A percentile compares a stretch with the other conserved stretches of the same genome.
Evolutionary conservation across 2,797 vertebrate species (phyloP).

Genomic region (Petrocephalus sullivani): DNA sequence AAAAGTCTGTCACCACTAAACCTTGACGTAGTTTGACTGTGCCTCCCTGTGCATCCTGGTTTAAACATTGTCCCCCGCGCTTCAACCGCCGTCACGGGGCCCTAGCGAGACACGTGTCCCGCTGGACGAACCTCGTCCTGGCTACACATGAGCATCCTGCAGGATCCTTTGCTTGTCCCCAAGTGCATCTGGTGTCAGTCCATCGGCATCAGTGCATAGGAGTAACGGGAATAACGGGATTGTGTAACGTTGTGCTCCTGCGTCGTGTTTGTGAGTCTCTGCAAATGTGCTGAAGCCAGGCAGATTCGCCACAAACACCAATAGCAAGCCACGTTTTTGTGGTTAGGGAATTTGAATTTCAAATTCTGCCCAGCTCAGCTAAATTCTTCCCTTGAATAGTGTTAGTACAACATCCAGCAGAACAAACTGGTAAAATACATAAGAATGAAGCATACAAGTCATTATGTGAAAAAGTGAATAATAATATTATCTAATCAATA

Average conservation of each 20-base stretch:
- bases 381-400: not conserved
- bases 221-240: not conserved
- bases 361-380: not conserved
- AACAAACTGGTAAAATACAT: not conserved
- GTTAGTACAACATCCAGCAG: not conserved
- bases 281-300: not conserved
- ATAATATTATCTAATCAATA: not conserved
- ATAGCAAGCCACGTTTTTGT: not conserved
- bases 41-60: not conserved
- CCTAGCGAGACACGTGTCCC: too few species aligned
- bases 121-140: too few species aligned
- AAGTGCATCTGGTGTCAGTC: not conserved
- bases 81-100: not conserved
- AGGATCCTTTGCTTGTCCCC: not conserved
- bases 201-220: not conserved
- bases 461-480: not conserved
- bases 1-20: not conserved
- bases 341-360: slow-evolving; percentile 3
- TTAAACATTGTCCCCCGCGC: not conserved
- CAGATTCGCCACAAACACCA: not conserved
- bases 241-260: not conserved
- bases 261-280: not conserved
- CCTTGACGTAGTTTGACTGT: not conserved
- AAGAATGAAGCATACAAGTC: not conserved
- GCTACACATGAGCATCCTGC: not conserved